Base-by-base conservation (phyloP, 2,797 vertebrate species). In the Cossypha polioptera region DNA sequence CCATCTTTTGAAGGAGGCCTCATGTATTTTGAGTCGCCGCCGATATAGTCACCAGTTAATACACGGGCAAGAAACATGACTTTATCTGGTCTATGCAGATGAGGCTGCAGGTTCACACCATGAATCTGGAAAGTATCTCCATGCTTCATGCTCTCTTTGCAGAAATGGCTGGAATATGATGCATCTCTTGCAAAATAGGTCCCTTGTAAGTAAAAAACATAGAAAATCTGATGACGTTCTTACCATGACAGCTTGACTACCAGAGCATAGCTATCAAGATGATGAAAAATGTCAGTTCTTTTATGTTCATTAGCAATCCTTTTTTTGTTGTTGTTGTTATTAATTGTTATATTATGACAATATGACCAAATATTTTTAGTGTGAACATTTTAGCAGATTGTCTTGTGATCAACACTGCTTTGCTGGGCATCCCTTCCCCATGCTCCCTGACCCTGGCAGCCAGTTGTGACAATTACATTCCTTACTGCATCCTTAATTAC, bases 1-100 rank as follows among this genome's bases (percentile, higher is more conserved):
- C 98, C 98, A 20, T 99, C 99, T 97, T 99, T 99, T 67, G 99
- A 99, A 76, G 99, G 99, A 13, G 99, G 99, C 55, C 99, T 98
- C 96, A 99, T 98, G 92, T 99, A 99, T 91, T 98, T 98, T 19
- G 98, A 98, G 54, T 99, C 98, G n/a, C 99, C 99, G 0, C 98
- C 97, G 1, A 99, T 98, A 96, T 98, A 99, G 89, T 99, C 99
- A 48, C 99, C 99, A 48, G 99, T 99, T 14, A 99, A 97, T 59
- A 99, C 99, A 68, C 99, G 98, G 59, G 99, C 99, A 83, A 99
- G 98, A 96, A 99, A 99, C 99, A 99, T 99, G 77, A 98, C 98
- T 96, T 99, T 99, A 78, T 98, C 98, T 4, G 98, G 97, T 47
- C 98, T 98, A n/a, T 98, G 98, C 19, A 97, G 97, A 42, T 98